Evolutionary conservation across 2,113 vertebrate genomes (phyloP), one percentile per base, ranked within the genome.

Genomic region (Pyxicephalus adspersus): DNA sequence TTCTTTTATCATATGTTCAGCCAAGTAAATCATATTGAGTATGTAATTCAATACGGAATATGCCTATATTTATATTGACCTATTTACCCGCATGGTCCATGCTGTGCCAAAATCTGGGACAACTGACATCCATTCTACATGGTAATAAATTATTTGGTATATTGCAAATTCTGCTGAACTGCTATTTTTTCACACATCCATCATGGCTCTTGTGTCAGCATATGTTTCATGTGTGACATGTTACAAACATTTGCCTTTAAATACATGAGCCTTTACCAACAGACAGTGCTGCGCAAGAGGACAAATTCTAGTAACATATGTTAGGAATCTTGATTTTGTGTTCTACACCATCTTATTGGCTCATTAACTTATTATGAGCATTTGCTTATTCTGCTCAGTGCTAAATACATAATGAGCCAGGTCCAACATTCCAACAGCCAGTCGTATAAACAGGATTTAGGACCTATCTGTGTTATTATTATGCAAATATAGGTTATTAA

Each of bases 371-470:
- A 38, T 74, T 74, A 60, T 60, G 29, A 74, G 58, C 29, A 58
- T 74, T 38, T 58, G 55, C 54, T 74, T 58, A 3, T 38, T 58
- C 58, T 60, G 17, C 54, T 34, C 25, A 73, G 54, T 26, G 9
- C 51, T 60, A 31, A 74, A 60, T 58, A 74, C 57, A 74, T 55
- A 73, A 73, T 60, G 6, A 74, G 13, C 38, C 57, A 74, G 57
- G 71, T 74, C 54, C 71, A 60, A 29, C 28, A 60, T 77, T 65
- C 50, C 45, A 77, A 19, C 20, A 58, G n/a, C 25, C 58, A 29
- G 58, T 76, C 57, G 68, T 34, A 78, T 78, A 52, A 78, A 80
- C 52, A 50, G 55, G 65, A 80, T 80, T 29, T 61, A 80, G 31
- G 55, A 80, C 61, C 66, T 64, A 71, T 80, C 51, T 61, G 57